Conservation (phyloP, 2,797 vertebrate genomes). For the Danionella dracula region DNA sequence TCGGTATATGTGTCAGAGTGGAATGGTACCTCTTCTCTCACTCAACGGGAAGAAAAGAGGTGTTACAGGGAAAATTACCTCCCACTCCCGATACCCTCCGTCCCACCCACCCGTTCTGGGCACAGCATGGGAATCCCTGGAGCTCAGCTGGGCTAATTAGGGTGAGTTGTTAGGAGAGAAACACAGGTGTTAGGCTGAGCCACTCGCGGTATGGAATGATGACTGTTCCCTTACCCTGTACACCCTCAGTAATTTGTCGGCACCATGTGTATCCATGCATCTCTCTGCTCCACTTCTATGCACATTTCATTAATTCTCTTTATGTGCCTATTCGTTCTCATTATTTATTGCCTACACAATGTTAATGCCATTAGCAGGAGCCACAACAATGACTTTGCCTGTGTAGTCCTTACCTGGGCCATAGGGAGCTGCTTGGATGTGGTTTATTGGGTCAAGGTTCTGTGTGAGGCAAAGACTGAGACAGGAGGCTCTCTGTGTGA, state of each 20-base stretch:
- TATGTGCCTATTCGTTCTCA: slow-evolving; percentile 73
- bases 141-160: slow-evolving; percentile 97
- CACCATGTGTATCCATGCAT: slow-evolving; percentile 88
- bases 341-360: slow-evolving; percentile 95
- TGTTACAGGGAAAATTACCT: slow-evolving; percentile 5
- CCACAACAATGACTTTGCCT: slow-evolving; percentile 70
- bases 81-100: background rate
- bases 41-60: slow-evolving; percentile 12
- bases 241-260: slow-evolving; percentile 84
- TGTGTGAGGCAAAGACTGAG: slow-evolving; percentile 49
- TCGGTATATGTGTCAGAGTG: background rate
- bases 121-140: slow-evolving; percentile 73
- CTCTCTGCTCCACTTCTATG: slow-evolving; percentile 91
- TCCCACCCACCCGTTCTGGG: slow-evolving; percentile 40
- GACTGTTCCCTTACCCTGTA: slow-evolving; percentile 76
- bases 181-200: slow-evolving; percentile 95
- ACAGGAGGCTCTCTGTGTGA: slow-evolving; percentile 24
- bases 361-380: slow-evolving; percentile 83
- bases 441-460: slow-evolving; percentile 75
- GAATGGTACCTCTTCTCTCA: background rate
- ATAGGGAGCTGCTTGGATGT: slow-evolving; percentile 53
- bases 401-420: slow-evolving; percentile 61
- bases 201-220: slow-evolving; percentile 88
- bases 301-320: slow-evolving; percentile 77
- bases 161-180: slow-evolving; percentile 87